These are phyloP conservation scores for Rhorus exstirpatorius DNA, from an alignment of 2,888 invertebrate species.

Conservation along the genomic window DNA sequence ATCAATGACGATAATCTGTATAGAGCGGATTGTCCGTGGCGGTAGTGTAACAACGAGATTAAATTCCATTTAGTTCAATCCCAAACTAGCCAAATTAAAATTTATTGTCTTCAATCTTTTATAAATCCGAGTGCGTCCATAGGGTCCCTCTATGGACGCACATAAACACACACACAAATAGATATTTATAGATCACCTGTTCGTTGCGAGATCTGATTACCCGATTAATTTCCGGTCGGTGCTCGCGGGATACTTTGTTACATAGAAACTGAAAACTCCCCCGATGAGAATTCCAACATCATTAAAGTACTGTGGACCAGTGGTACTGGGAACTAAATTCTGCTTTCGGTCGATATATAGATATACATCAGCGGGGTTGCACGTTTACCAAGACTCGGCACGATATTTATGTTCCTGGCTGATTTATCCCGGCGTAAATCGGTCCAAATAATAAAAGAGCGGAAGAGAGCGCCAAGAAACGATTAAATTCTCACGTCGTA, in stretches of 20 bases:
- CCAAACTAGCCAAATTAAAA: constrained; percentile 27
- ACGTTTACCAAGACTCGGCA: constrained; percentile 49
- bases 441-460: constrained; percentile 67
- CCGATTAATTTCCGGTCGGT: constrained; percentile 43
- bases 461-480: constrained; percentile 57
- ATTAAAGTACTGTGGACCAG: constrained; percentile 63
- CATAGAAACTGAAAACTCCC: constrained; percentile 34
- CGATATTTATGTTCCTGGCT: constrained; percentile 77
- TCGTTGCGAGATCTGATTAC: constrained; percentile 29
- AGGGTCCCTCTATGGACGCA: not conserved
- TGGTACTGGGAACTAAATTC: constrained; percentile 60
- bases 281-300: constrained; percentile 63
- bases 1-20: constrained; percentile 40
- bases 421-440: constrained; percentile 76
- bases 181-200: not conserved
- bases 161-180: not conserved
- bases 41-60: constrained; percentile 36
- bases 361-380: not conserved
- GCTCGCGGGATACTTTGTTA: constrained; percentile 37
- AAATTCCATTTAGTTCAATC: constrained; percentile 42
- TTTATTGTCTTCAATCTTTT: constrained; percentile 34
- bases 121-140: not conserved
- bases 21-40: constrained; percentile 7
- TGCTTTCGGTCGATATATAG: constrained; percentile 46
- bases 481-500: constrained; percentile 73